Percentiles rank a stretch among this genome's conserved stretches.
Conservation (phyloP, 2,113 vertebrate genomes). For the Erythrocercus mccallii region DNA sequence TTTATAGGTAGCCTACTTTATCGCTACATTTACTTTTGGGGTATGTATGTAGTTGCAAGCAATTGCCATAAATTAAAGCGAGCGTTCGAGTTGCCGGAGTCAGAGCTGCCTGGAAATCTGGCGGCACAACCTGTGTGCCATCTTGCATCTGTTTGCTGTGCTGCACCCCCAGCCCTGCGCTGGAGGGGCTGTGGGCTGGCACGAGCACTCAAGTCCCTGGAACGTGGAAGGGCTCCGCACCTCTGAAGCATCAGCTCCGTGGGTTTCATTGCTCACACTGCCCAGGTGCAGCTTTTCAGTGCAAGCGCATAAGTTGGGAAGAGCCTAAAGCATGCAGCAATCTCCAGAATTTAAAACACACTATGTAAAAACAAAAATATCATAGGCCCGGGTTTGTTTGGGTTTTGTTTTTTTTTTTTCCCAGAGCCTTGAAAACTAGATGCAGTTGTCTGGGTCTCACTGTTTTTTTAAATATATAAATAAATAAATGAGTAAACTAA, state of each 20-base stretch:
- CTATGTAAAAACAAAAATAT: fast-evolving
- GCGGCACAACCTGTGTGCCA: background rate
- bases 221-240: background rate
- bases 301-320: background rate
- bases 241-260: background rate
- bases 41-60: constrained; percentile 29
- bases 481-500: background rate
- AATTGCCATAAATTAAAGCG: constrained; percentile 34
- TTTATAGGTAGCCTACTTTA: constrained; percentile 61
- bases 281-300: background rate
- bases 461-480: background rate
- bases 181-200: background rate
- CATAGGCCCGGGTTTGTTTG: background rate
- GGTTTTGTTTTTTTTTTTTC: background rate
- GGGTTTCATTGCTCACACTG: background rate
- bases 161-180: background rate
- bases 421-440: background rate
- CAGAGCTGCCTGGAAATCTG: constrained; percentile 11
- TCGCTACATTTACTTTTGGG: constrained; percentile 44
- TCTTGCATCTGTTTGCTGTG: background rate
- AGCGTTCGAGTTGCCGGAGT: background rate
- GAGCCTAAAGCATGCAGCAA: background rate
- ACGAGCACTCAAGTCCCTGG: background rate
- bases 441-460: background rate
- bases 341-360: background rate